Base-by-base conservation (phyloP, 2,113 vertebrate genomes). In the Xiphophorus maculatus region DNA sequence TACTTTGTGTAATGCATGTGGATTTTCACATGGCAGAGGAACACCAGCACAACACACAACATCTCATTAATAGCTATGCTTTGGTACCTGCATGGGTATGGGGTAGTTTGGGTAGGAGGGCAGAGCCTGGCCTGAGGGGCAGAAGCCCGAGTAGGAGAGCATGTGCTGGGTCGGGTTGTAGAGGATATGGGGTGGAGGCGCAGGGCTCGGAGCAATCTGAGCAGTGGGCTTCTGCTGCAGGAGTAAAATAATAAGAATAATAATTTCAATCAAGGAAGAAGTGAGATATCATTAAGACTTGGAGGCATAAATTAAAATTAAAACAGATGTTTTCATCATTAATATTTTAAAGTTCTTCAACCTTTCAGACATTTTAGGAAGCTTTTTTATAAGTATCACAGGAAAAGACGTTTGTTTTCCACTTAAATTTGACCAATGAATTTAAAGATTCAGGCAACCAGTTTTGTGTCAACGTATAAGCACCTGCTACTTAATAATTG, bases 141-240 rank as follows among this genome's bases (percentile, higher is more conserved):
- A 96, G 89, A 97, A 96, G 2, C 96, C 95, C 0, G 95, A 22
- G 0, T 96, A 97, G 3, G 95, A 95, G 82, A 97, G 85, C 89
- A 97, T 93, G 88, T 99, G 96, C 89, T 97, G 97, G 4, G 94
- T 93, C 0, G 97, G 97, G 82, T 96, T 97, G 90, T 96, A 97
- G 60, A 98, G 90, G 84, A 96, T 96, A 91, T 97, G 96, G 51
- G 97, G 96, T 0, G 95, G 93, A 0, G 94, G 86, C 0, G 93
- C 81, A 0, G 94, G 93, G 79, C 94, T 93, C 17, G 93, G 92
- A 68, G 94, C 88, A 2, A 93, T 82, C 81, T 92, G 95, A 67
- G 93, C 91, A 83, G 93, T 62, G 0, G 95, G 96, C 37, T 95
- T 95, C 95, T 97, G 94, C 84, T 83, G 71, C 81, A 80, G 29